Evolutionary conservation across 2,797 vertebrate genomes (phyloP).

Genomic region (Fistularia commersonii): DNA sequence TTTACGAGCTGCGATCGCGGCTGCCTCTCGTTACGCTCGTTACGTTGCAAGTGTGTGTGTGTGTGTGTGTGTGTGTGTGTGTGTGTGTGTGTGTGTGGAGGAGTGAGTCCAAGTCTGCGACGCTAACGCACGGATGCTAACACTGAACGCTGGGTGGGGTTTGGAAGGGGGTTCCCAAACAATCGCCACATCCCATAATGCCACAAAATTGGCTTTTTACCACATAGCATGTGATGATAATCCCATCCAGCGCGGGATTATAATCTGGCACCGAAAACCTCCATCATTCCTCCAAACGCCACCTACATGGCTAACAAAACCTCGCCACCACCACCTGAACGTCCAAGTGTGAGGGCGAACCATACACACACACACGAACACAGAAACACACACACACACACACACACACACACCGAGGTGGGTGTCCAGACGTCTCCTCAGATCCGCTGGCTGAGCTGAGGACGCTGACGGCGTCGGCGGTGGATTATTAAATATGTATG

Average conservation of each 20-base stretch:
- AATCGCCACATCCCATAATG: slow-evolving; percentile 99
- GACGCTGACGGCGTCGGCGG: slow-evolving; percentile 1
- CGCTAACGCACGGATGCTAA: slow-evolving; percentile 79
- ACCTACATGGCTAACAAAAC: slow-evolving; percentile 55
- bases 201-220: no score
- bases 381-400: no score
- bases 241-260: no score
- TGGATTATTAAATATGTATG: slow-evolving; percentile 22
- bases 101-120: slow-evolving; percentile 66
- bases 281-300: slow-evolving; percentile 62
- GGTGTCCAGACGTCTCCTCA: slow-evolving; percentile 24
- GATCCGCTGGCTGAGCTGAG: slow-evolving; percentile 1
- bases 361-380: no score
- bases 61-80: slow-evolving; percentile 77
- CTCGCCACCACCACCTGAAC: slow-evolving; percentile 58
- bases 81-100: slow-evolving; percentile 61
- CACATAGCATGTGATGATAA: no score
- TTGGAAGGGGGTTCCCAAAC: no score
- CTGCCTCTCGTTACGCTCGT: slow-evolving; percentile 84
- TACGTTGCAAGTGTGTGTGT: slow-evolving; percentile 97
- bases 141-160: slow-evolving; percentile 21
- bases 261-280: no score
- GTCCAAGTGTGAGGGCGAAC: slow-evolving; percentile 49
- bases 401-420: slow-evolving; percentile 41
- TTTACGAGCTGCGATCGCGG: slow-evolving; percentile 94